Conservation (phyloP, 2,888 invertebrate species). For the Beris morrisii region DNA sequence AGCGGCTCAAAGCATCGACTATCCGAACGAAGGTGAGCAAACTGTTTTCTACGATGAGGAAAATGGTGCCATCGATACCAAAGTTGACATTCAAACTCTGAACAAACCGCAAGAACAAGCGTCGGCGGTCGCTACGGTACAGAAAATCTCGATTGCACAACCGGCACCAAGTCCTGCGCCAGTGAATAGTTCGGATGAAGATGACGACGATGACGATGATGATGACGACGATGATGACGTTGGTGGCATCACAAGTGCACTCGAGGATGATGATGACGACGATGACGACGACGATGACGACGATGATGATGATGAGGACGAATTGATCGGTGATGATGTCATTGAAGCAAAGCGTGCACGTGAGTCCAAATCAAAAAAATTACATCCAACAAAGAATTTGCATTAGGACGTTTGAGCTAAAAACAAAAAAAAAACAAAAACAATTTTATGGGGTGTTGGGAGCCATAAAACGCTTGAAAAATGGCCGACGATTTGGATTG, state of each 20-base stretch:
- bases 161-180: constrained; percentile 3
- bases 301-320: constrained; percentile 65
- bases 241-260: constrained; percentile 55
- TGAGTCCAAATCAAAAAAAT: constrained; percentile 72
- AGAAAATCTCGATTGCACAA: constrained; percentile 32
- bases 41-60: constrained; percentile 57
- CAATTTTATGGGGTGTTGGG: constrained; percentile 29
- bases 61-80: constrained; percentile 47
- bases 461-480: constrained; percentile 36
- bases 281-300: constrained; percentile 67
- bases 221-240: constrained; percentile 62
- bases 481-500: constrained; percentile 32
- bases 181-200: constrained; percentile 23
- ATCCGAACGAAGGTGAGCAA: constrained; percentile 55
- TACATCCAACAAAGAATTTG: constrained; percentile 21
- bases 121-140: neutral
- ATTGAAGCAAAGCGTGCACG: constrained; percentile 75
- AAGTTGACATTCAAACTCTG: constrained; percentile 43
- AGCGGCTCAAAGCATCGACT: constrained; percentile 41
- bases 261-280: constrained; percentile 63
- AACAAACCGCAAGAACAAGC: constrained; percentile 38
- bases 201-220: constrained; percentile 51
- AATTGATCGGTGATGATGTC: constrained; percentile 64
- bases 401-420: constrained; percentile 21
- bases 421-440: constrained; percentile 7